Evolutionary conservation across 1,140 invertebrate species (phyloP).

Genomic region (Leucophenga varia): DNA sequence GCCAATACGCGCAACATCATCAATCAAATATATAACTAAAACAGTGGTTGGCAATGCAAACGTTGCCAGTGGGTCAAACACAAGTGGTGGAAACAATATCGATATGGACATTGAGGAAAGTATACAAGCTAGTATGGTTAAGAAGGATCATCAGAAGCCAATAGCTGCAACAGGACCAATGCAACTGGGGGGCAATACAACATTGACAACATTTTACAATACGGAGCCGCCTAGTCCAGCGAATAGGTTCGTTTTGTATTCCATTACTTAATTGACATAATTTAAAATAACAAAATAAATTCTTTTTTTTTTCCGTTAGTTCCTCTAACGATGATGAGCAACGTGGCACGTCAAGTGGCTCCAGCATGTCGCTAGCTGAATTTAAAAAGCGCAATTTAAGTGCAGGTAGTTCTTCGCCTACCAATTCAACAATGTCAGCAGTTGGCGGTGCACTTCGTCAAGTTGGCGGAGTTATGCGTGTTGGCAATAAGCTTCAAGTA

Average conservation of each 20-base stretch:
- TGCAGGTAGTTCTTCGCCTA: conserved; percentile 15
- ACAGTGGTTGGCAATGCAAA: conserved; percentile 3
- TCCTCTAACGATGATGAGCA: conserved; percentile 24
- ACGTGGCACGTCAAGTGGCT: conserved; percentile 28
- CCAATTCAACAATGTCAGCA: conserved; percentile 8
- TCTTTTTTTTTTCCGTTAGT: neutral
- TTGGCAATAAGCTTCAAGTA: no score
- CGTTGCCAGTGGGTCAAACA: neutral
- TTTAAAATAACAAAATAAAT: no score
- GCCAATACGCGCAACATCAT: conserved; percentile 1
- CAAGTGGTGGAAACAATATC: conserved; percentile 17
- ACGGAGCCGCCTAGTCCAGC: neutral
- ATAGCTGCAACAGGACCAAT: conserved; percentile 12
- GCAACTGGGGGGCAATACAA: conserved; percentile 30
- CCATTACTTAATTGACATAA: conserved; percentile 13
- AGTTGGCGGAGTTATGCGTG: no score
- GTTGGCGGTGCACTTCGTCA: neutral
- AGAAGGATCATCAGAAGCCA: conserved; percentile 42
- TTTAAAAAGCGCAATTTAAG: conserved; percentile 42
- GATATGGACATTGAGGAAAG: conserved; percentile 46
- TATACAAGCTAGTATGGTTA: conserved; percentile 46
- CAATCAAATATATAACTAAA: no score
- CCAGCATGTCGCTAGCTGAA: conserved; percentile 40
- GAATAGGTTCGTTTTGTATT: conserved; percentile 5
- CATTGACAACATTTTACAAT: conserved; percentile 41